phyloP scores from a whole-genome alignment of 2,113 vertebrate genomes.

The rabbit (Oryctolagus cuniculus) region DNA sequence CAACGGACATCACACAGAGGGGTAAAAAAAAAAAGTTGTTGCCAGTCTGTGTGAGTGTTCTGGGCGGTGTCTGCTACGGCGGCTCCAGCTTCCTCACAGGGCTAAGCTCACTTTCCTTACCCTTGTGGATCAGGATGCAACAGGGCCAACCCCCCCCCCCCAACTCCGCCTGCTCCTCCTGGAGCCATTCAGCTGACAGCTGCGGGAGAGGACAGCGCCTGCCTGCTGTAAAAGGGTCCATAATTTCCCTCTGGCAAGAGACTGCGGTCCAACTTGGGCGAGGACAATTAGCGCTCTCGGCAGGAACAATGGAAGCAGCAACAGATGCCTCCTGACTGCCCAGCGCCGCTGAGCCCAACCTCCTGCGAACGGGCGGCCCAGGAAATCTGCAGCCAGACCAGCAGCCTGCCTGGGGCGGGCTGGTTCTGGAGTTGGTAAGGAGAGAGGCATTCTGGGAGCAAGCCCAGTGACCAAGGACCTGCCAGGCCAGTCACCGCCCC shows the following conservation, averaged over 20 bases:
- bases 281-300: conserved; percentile 84
- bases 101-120: conserved; percentile 24
- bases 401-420: neutral
- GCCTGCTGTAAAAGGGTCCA: conserved; percentile 72
- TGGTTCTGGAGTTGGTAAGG: neutral
- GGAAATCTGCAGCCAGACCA: conserved; percentile 72
- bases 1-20: neutral
- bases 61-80: neutral
- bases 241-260: conserved; percentile 82
- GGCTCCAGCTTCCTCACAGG: neutral
- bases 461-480: neutral
- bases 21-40: neutral
- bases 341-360: conserved; percentile 72
- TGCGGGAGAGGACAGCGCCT: conserved; percentile 73
- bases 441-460: neutral
- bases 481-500: neutral
- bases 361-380: conserved; percentile 66
- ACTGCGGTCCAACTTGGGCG: conserved; percentile 81
- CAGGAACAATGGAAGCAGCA: conserved; percentile 82
- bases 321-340: conserved; percentile 83
- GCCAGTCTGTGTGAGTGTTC: neutral
- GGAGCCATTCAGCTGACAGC: conserved; percentile 84
- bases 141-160: neutral
- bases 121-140: conserved; percentile 62
- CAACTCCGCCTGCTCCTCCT: conserved; percentile 63